These are phyloP conservation scores for Pardosa pseudoannulata DNA, from an alignment of 2,888 invertebrate genomes.

Conservation along the genomic window DNA sequence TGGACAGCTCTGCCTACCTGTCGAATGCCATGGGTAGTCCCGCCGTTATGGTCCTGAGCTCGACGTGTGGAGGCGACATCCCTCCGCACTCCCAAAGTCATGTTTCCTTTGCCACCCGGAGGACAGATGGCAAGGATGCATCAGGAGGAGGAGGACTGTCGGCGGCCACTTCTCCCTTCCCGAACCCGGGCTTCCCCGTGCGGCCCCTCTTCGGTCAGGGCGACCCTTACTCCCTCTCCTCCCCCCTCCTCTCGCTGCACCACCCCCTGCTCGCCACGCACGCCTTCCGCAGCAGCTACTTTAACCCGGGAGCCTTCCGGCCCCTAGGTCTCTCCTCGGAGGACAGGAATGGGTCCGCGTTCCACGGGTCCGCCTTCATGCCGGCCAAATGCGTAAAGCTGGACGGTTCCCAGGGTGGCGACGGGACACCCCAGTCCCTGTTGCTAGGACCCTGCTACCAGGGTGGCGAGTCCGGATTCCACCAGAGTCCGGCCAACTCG, in stretches of 20 bases:
- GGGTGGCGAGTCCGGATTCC: constrained; percentile 45
- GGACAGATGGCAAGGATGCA: constrained; percentile 14
- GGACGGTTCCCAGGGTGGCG: constrained; percentile 23
- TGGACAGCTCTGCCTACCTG: constrained; percentile 67
- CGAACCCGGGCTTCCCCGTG: constrained; percentile 49
- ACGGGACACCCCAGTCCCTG: constrained; percentile 9
- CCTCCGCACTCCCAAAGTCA: constrained; percentile 61
- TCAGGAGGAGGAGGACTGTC: constrained; percentile 16
- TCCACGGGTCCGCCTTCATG: constrained; percentile 68
- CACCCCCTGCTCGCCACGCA: constrained; percentile 45
- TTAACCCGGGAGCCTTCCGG: constrained; percentile 57
- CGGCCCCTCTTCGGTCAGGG: constrained; percentile 50
- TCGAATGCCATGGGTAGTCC: constrained; percentile 61
- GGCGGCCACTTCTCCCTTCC: constrained; percentile 14
- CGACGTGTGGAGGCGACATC: constrained; percentile 54
- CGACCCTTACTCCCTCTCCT: constrained; percentile 47
- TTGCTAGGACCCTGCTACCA: constrained; percentile 38
- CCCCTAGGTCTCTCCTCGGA: constrained; percentile 37
- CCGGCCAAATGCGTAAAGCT: constrained; percentile 62
- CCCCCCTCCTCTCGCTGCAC: constrained; percentile 47
- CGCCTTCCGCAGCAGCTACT: constrained; percentile 36
- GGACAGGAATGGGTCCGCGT: constrained; percentile 53
- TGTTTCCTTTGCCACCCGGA: constrained; percentile 45
- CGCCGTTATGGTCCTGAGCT: constrained; percentile 64
- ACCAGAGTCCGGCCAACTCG: constrained; percentile 59